A percentile compares a stretch with the other conserved stretches of the same genome.
Conservation (phyloP, 1,140 invertebrate species). For the Penaeus chinensis region DNA sequence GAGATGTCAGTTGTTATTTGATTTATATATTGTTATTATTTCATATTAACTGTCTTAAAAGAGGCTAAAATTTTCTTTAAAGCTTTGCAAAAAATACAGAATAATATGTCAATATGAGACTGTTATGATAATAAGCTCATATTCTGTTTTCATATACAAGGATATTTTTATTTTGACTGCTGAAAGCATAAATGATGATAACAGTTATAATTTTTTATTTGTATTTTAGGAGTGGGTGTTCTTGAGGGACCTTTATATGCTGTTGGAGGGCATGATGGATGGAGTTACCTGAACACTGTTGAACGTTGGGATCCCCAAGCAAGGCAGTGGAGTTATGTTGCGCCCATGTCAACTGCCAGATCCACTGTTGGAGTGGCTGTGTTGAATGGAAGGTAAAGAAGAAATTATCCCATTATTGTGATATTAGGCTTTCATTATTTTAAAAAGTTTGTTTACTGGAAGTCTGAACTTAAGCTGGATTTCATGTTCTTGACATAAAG, state of each 20-base stretch:
- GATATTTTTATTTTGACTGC: no score
- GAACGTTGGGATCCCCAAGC: constrained; percentile 91
- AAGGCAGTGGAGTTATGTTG: constrained; percentile 87
- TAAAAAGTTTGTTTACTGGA: not conserved
- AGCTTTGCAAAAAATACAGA: no score
- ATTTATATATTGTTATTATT: not conserved
- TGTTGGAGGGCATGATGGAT: constrained; percentile 93
- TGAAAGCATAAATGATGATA: not conserved
- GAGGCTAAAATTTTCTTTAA: not conserved
- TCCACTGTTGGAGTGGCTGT: constrained; percentile 91
- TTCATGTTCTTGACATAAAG: no score
- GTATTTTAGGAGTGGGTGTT: constrained; percentile 81
- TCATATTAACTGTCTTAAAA: not conserved
- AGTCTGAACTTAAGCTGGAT: no score
- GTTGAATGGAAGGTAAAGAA: constrained; percentile 78
- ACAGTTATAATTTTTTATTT: not conserved
- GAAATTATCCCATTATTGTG: not conserved
- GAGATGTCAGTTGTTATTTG: not conserved
- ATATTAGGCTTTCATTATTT: not conserved
- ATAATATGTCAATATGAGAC: no score
- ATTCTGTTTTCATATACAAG: no score
- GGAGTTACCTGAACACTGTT: constrained; percentile 93
- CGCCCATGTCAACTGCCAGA: constrained; percentile 86
- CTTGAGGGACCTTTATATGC: constrained; percentile 91
- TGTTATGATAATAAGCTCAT: no score